Base-by-base conservation (phyloP, 2,888 invertebrate species). In the Aphelenchoides bicaudatus region DNA sequence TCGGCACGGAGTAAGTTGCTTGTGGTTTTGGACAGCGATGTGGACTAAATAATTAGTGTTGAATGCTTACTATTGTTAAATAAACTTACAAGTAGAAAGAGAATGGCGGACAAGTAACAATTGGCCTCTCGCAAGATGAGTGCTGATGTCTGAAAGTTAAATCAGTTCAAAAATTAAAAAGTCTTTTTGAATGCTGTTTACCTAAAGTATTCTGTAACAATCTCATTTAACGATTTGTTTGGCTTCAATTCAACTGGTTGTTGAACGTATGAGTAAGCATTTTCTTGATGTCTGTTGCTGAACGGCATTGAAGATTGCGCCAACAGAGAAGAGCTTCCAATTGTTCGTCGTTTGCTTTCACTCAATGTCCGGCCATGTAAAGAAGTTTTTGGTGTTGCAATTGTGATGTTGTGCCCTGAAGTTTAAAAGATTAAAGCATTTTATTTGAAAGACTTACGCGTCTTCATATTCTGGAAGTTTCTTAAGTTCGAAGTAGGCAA, bases 81-180 rank as follows among this genome's bases (percentile, higher is more conserved):
- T 43, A 61, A 56, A 85, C 87, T 85, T 79, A 88, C 88, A 86
- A 85, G 78, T 91, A 90, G 34, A 96, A 83, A 80, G 91, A 91
- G 79, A 96, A 96, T 79, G 91, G 90, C 0, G 96, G 94, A 81
- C 94, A 96, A 0, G 92, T 93, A 30, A 90, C 89, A 83, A 98
- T 91, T 0, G 98, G 98, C 82, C 94, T 91, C 82, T 89, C 90
- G 83, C 98, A 98, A 5, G 91, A 83, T n/a, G 93, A 88, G 82
- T 98, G 98, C 81, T 98, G 96, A 82, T 92, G 91, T 72, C 91
- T 71, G 58, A 31, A 70, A 61, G 29, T 8, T 19, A 34, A 29
- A 25, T 39, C 16, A 29, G 19, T 39, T 54, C 47, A 21, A 4
- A 21, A 19, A 4, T 46, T 30, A 51, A 49, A 49, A 6, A 10